phyloP scores from a whole-genome alignment of 2,797 vertebrate species.

The Lutjanus campechanus region DNA sequence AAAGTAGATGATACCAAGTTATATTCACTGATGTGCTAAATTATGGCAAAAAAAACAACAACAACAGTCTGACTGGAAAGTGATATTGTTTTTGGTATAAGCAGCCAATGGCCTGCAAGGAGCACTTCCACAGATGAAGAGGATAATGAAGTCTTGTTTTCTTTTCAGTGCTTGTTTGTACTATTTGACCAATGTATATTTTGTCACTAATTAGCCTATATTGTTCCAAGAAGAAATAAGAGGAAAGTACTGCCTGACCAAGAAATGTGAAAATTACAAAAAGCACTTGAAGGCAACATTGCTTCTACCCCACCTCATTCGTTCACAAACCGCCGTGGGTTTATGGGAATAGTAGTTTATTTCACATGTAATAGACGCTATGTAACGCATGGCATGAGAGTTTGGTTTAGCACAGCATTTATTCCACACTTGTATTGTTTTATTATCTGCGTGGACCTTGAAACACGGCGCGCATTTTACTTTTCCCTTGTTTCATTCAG shows the following conservation, averaged over 20 bases:
- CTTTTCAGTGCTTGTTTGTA: not conserved
- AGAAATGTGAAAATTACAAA: not conserved
- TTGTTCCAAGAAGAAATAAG: not conserved
- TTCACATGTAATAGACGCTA: not conserved
- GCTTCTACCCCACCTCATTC: not conserved
- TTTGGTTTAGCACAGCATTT: not conserved
- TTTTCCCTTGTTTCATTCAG: constrained; percentile 4
- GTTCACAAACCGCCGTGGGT: constrained; percentile 1
- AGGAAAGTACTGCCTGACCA: rapidly evolving
- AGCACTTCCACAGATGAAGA: not conserved
- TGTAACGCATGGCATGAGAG: not conserved
- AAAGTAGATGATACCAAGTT: too few species aligned
- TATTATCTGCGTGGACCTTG: not conserved
- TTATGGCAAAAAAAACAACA: too few species aligned
- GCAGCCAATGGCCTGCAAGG: too few species aligned
- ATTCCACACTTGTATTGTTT: not conserved
- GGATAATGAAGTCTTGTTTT: not conserved
- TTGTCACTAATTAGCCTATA: not conserved
- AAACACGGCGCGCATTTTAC: not conserved
- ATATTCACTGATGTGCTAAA: too few species aligned
- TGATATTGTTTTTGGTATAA: too few species aligned
- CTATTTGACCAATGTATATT: not conserved
- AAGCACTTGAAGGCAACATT: constrained; percentile 35
- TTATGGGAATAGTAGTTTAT: constrained; percentile 41
- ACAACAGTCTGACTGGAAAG: too few species aligned